Evolutionary conservation across 2,888 invertebrate genomes (phyloP), one percentile per base, ranked within the genome.

Genomic region (Pseudanteris insignis): DNA sequence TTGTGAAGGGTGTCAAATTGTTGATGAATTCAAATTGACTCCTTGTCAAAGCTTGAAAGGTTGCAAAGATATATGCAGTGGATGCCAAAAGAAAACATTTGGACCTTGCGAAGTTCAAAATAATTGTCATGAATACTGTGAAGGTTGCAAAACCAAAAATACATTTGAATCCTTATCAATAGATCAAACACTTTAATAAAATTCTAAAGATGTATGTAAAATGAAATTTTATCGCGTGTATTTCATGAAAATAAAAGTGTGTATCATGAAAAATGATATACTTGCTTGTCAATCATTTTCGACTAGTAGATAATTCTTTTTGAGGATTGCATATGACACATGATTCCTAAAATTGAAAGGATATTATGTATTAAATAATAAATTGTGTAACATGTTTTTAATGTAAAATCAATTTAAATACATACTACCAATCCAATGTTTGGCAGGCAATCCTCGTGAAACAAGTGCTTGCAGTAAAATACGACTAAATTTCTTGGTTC

Each of bases 401-500:
- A n/a, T 18, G 18, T 18, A 58, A 4, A 34, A 47, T n/a, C n/a
- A n/a, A n/a, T n/a, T n/a, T n/a, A n/a, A n/a, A n/a, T 4, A 41
- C 7, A 8, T 68, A 79, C 80, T 60, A 76, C 69, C 46, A 73
- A 36, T 66, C 77, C 72, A 37, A 81, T 75, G 53, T 81, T 84
- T 0, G 88, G 89, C 65, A 94, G 81, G 78, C 96, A 96, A 57
- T 88, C 87, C 76, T 89, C 88, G 77, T 96, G 96, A 80, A 94
- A 96, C 5, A 89, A 86, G 81, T 96, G 96, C 65, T 89, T 88
- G 77, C 96, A 96, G 76, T 91, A 91, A 77, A 94, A 96, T 48
- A 92, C 86, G 67, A 90, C 84, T 53, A 94, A 81, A 77, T 90
- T 88, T 64, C 86, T 87, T 15, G 88, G 81, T 81, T 92, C 91